phyloP scores from a whole-genome alignment of 2,888 invertebrate species.

The Monoplex corrugatus region DNA sequence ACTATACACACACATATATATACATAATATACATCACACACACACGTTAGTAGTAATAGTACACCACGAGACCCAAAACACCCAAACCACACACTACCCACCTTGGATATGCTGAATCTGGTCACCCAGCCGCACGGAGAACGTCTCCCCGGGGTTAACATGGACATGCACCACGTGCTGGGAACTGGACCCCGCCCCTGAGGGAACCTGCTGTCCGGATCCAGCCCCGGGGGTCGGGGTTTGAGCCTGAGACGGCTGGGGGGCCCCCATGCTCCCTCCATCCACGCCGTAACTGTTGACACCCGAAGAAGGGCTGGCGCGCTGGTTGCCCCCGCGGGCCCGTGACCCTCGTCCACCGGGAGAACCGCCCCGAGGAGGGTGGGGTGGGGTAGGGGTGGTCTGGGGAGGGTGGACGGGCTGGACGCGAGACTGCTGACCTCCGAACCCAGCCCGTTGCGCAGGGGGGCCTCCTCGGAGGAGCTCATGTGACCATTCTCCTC shows the following conservation, averaged over 20 bases:
- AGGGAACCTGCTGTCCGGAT: no score
- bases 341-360: not conserved
- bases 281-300: no score
- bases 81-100: slow-evolving; percentile 81
- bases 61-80: not conserved
- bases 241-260: no score
- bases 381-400: slow-evolving; percentile 32
- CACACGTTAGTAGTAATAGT: no score
- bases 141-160: slow-evolving; percentile 89
- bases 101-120: slow-evolving; percentile 89
- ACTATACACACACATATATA: no score
- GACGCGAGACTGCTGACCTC: slow-evolving; percentile 47
- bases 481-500: slow-evolving; percentile 62
- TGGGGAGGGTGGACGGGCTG: slow-evolving; percentile 42
- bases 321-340: not conserved
- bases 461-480: slow-evolving; percentile 54
- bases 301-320: not conserved
- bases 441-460: slow-evolving; percentile 55
- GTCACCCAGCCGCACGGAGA: slow-evolving; percentile 89
- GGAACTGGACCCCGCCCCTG: not conserved
- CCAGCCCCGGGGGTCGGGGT: not conserved
- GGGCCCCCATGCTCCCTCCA: not conserved
- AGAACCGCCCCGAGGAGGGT: not conserved
- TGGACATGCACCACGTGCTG: slow-evolving; percentile 89
- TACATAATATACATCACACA: no score